Base-by-base conservation (phyloP, 53 echinoderm and acorn worm species). In the Luidia sarsii region DNA sequence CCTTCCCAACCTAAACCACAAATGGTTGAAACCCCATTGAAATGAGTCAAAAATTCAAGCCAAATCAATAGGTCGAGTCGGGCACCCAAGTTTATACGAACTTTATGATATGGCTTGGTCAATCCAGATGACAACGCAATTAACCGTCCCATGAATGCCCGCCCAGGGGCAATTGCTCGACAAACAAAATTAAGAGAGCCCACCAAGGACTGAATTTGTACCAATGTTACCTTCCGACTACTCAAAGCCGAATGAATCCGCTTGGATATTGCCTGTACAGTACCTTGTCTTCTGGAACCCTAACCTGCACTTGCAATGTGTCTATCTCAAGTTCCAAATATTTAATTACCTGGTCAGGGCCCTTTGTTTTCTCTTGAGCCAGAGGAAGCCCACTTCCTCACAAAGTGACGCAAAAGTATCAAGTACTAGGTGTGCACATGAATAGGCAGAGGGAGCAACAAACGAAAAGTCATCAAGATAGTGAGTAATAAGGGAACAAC, bases 381-480 rank as follows among this genome's bases (percentile, higher is more conserved):
- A 53, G n/a, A 16, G 53, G 53, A 16, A 53, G 9, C 22, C 53
- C 53, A 53, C 18, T 21, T 53, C 53, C 18, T 21, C 22, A 21
- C 53, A 53, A 16, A 53, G 18, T 9, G 53, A n/a, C 3, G 53
- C n/a, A 53, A 21, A 53, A 9, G 53, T n/a, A 53, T 16, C 53
- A 53, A 53, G 53, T 6, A n/a, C n/a, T n/a, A 21, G 22, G 22
- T 21, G 18, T 16, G 53, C 18, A 53, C 53, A 53, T n/a, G 53
- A 16, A 21, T 16, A 19, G 18, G n/a, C 53, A 53, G n/a, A 11
- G 53, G 22, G 53, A 16, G 53, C 71, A 8, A 71, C 71, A 71
- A 71, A 71, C 52, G 52, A 52, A 52, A 89, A 89, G 70, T 89
- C 80, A 67, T 89, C 89, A 14, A 89, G 33, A 80, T 79, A 89